Evolutionary conservation across 2,797 vertebrate genomes (phyloP).

Genomic region (Liasis olivaceus): DNA sequence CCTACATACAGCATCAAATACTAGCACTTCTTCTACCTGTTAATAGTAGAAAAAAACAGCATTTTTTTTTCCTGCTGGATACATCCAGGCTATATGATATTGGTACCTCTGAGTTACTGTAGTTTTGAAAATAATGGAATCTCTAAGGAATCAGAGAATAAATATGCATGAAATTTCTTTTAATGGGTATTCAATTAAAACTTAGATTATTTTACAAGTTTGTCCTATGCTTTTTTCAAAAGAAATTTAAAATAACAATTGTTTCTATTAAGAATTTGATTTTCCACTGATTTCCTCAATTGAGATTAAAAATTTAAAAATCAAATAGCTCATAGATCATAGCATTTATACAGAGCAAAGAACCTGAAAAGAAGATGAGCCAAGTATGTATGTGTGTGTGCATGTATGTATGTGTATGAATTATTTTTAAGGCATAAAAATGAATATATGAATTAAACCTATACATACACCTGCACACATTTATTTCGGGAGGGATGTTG

Average conservation of each 20-base stretch:
- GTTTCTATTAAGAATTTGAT: not conserved
- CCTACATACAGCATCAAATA: not conserved
- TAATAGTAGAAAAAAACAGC: constrained; percentile 13
- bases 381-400: not conserved
- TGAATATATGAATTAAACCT: not conserved
- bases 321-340: not conserved
- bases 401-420: not conserved
- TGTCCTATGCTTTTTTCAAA: not conserved
- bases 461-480: not conserved
- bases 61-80: not conserved
- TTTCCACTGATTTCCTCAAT: not conserved
- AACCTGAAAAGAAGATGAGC: not conserved
- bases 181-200: not conserved
- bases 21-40: not conserved
- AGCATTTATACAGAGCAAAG: not conserved
- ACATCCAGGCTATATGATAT: not conserved
- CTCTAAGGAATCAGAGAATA: not conserved
- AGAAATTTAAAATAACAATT: not conserved
- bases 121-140: not conserved
- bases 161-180: not conserved
- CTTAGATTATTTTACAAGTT: not conserved
- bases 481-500: not conserved
- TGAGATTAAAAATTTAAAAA: not conserved
- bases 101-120: not conserved
- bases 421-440: not conserved